phyloP scores from a whole-genome alignment of 1,140 invertebrate species.

The Prorops nasuta region DNA sequence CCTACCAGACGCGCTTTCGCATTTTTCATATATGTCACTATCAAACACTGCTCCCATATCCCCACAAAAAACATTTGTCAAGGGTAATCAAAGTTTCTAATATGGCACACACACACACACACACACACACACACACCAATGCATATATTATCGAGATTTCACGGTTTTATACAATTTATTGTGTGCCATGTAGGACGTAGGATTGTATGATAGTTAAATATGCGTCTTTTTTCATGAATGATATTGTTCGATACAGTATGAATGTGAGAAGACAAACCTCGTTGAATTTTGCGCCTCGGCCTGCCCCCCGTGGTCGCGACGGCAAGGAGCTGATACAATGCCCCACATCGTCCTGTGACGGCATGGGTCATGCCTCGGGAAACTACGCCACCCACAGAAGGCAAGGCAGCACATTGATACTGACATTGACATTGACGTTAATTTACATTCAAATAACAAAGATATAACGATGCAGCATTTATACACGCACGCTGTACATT shows the following conservation, averaged over 20 bases:
- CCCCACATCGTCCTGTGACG: slow-evolving; percentile 73
- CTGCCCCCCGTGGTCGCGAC: slow-evolving; percentile 59
- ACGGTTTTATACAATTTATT: no score
- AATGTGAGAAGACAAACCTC: slow-evolving; percentile 54
- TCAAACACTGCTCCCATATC: no score
- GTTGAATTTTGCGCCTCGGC: slow-evolving; percentile 53
- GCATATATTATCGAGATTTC: no score
- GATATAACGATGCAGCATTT: slow-evolving; percentile 32
- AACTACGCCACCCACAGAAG: slow-evolving; percentile 75
- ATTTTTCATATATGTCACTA: slow-evolving; percentile 30
- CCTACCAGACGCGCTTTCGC: slow-evolving; percentile 5
- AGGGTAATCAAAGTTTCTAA: no score
- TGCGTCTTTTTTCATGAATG: slow-evolving; percentile 14
- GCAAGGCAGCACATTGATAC: slow-evolving; percentile 55
- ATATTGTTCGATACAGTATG: slow-evolving; percentile 52
- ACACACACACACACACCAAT: no score
- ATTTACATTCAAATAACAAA: slow-evolving; percentile 26
- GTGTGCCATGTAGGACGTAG: no score
- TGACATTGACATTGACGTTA: slow-evolving; percentile 22
- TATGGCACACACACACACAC: no score
- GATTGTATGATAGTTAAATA: no score
- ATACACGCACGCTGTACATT: slow-evolving; percentile 26
- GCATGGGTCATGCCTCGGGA: slow-evolving; percentile 71
- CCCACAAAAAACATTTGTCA: no score
- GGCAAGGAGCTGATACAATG: slow-evolving; percentile 72